Conservation (phyloP, 1,140 invertebrate species). For the Dendroctonus valens region DNA sequence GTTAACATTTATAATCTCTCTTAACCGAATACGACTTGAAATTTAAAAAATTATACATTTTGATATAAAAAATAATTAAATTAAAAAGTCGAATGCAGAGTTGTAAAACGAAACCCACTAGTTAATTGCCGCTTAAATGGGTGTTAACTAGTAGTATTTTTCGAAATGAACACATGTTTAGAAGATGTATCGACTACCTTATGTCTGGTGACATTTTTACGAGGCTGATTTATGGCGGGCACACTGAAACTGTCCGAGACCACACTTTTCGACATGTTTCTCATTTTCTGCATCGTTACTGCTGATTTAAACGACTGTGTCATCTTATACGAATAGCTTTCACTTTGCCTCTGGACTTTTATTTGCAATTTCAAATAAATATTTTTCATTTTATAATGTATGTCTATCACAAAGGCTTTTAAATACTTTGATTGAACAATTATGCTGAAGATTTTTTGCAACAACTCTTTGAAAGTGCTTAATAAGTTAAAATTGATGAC, state of each 20-base stretch:
- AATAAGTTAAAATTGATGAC: no score
- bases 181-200: constrained; percentile 26
- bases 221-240: constrained; percentile 24
- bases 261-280: constrained; percentile 28
- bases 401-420: no score
- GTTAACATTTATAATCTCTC: no score
- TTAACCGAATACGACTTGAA: no score
- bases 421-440: no score
- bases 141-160: constrained; percentile 25
- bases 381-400: not conserved
- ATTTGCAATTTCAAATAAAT: constrained; percentile 8
- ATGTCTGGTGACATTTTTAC: constrained; percentile 22
- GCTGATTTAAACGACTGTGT: constrained; percentile 15
- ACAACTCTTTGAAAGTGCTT: no score
- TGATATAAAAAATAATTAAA: no score
- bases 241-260: constrained; percentile 15
- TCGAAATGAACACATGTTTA: constrained; percentile 14
- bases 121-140: constrained; percentile 20
- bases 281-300: constrained; percentile 26
- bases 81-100: not conserved
- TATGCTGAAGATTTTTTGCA: no score
- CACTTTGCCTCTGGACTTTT: not conserved
- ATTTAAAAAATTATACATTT: no score
- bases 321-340: constrained; percentile 22
- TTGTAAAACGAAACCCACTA: not conserved